Conservation (phyloP, 2,888 invertebrate species). For the Vandiemenella viatica region DNA sequence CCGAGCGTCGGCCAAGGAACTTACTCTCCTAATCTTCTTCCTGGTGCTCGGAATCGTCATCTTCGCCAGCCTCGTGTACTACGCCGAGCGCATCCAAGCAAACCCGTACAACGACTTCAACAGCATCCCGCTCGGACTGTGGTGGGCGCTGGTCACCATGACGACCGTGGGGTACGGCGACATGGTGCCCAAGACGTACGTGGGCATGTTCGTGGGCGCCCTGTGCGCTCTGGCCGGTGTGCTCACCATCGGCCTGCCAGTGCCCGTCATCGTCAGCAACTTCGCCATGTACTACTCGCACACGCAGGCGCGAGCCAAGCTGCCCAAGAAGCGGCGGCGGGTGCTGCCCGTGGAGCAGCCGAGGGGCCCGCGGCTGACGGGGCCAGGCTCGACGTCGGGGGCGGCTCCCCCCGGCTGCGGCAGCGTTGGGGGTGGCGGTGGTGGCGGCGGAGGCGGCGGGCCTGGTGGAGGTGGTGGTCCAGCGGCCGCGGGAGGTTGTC, state of each 20-base stretch:
- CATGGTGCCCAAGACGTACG: slow-evolving; percentile 96
- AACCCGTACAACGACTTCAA: slow-evolving; percentile 95
- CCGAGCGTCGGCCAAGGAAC: slow-evolving; percentile 91
- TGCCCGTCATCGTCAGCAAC: slow-evolving; percentile 98
- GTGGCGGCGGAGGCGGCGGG: slow-evolving; percentile 33
- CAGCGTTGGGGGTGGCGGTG: slow-evolving; percentile 23
- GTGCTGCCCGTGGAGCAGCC: slow-evolving; percentile 93
- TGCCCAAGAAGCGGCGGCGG: slow-evolving; percentile 94
- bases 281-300: slow-evolving; percentile 95
- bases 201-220: slow-evolving; percentile 97
- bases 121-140: slow-evolving; percentile 91
- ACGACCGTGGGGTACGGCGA: slow-evolving; percentile 97
- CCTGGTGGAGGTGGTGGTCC: slow-evolving; percentile 26
- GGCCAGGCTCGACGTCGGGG: slow-evolving; percentile 53
- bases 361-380: slow-evolving; percentile 79
- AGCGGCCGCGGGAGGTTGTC: slow-evolving; percentile 32
- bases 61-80: slow-evolving; percentile 95
- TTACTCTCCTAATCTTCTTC: slow-evolving; percentile 92
- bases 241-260: slow-evolving; percentile 94
- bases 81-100: slow-evolving; percentile 90
- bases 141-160: slow-evolving; percentile 99
- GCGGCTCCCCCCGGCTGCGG: slow-evolving; percentile 27
- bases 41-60: slow-evolving; percentile 94
- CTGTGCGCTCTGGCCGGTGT: slow-evolving; percentile 97
- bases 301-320: slow-evolving; percentile 87